phyloP scores from a whole-genome alignment of 1,140 invertebrate genomes.

The Cyrtorhinus lividipennis region DNA sequence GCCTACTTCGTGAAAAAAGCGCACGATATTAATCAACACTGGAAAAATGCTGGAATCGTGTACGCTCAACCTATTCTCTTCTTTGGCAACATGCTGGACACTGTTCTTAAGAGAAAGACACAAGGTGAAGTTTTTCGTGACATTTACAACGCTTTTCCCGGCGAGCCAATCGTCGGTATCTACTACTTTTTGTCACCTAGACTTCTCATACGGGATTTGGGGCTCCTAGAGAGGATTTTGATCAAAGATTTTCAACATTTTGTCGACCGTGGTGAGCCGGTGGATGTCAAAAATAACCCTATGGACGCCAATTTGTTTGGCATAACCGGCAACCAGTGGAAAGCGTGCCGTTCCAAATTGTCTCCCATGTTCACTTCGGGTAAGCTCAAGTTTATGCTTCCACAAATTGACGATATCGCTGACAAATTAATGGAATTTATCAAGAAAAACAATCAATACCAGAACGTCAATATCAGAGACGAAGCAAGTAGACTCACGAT shows the following conservation, averaged over 20 bases:
- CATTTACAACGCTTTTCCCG: slow-evolving; percentile 32
- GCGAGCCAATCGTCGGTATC: slow-evolving; percentile 31
- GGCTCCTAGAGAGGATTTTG: slow-evolving; percentile 34
- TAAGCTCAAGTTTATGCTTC: slow-evolving; percentile 43
- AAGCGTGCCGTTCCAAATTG: slow-evolving; percentile 38
- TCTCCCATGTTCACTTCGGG: slow-evolving; percentile 43
- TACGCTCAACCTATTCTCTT: slow-evolving; percentile 14
- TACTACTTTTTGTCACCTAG: slow-evolving; percentile 33
- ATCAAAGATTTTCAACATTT: slow-evolving; percentile 38
- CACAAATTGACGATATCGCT: slow-evolving; percentile 32
- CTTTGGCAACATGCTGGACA: slow-evolving; percentile 13
- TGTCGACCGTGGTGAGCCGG: slow-evolving; percentile 31
- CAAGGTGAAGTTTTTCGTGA: slow-evolving; percentile 28
- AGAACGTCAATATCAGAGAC: slow-evolving; percentile 52
- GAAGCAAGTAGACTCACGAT: slow-evolving; percentile 33
- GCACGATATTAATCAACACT: slow-evolving; percentile 27
- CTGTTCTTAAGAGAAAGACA: slow-evolving; percentile 22
- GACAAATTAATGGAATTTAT: slow-evolving; percentile 29
- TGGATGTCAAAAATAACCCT: slow-evolving; percentile 22
- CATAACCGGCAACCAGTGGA: slow-evolving; percentile 34
- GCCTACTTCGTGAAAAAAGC: neutral
- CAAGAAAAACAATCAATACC: slow-evolving; percentile 24
- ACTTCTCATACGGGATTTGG: slow-evolving; percentile 34
- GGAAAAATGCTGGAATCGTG: slow-evolving; percentile 30
- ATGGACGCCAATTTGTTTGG: slow-evolving; percentile 22